A percentile compares a stretch with the other conserved stretches of the same genome.
These are phyloP conservation scores for Lophochroa leadbeateri DNA, from an alignment of 2,113 vertebrate genomes.

Conservation along the genomic window DNA sequence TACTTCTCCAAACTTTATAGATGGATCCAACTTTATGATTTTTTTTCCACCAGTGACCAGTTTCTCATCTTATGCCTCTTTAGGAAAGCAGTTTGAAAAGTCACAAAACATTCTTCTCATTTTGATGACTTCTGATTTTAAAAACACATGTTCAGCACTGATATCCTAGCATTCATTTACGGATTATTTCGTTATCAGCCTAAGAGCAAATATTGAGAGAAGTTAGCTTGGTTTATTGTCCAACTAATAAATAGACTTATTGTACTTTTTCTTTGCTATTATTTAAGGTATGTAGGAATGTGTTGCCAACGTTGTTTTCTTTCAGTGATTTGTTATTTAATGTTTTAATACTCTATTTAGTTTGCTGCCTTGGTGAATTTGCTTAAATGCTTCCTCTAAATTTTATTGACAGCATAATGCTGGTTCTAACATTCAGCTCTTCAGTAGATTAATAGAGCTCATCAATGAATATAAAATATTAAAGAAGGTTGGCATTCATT, in stretches of 20 bases:
- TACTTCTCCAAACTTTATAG: not conserved
- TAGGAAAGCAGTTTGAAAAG: not conserved
- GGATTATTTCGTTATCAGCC: constrained; percentile 29
- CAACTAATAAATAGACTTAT: not conserved
- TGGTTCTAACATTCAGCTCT: not conserved
- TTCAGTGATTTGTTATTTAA: not conserved
- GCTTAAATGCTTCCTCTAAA: constrained; percentile 45
- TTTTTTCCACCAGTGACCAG: not conserved
- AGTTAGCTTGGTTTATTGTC: constrained; percentile 1
- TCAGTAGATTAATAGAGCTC: constrained; percentile 45
- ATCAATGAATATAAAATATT: constrained; percentile 61
- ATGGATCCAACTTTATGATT: not conserved
- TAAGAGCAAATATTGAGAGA: constrained; percentile 8
- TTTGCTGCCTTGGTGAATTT: constrained; percentile 1
- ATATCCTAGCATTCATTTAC: not conserved
- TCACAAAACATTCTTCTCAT: not conserved
- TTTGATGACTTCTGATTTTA: not conserved
- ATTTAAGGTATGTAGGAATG: not conserved
- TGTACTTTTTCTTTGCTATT: not conserved
- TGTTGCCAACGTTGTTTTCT: not conserved
- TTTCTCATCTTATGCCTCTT: not conserved
- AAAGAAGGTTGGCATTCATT: constrained; percentile 8
- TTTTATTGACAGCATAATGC: constrained; percentile 37
- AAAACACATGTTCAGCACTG: not conserved
- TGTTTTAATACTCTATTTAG: not conserved